phyloP scores from a whole-genome alignment of 2,797 vertebrate species.

The Pseudocheirus occidentalis region DNA sequence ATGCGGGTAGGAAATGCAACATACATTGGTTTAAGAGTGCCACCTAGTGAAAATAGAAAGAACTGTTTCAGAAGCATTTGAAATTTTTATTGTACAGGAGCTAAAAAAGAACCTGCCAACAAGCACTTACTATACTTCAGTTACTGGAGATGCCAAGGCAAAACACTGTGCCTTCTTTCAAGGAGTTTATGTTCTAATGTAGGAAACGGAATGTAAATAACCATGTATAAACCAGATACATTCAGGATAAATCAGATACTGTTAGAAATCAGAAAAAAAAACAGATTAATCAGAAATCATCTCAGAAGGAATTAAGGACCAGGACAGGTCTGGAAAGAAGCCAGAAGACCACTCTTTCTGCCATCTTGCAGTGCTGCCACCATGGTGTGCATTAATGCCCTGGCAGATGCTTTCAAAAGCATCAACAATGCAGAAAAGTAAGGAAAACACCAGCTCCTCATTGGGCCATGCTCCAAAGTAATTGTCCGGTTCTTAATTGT shows the following conservation, averaged over 20 bases:
- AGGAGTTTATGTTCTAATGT: background rate
- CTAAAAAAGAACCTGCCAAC: background rate
- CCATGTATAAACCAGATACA: background rate
- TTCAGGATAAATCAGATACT: background rate
- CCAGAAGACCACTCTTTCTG: background rate
- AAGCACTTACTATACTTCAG: background rate
- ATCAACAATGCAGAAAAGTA: no score
- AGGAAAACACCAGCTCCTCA: no score
- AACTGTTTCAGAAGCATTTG: slow-evolving; percentile 25
- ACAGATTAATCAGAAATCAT: background rate
- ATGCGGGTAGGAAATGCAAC: background rate
- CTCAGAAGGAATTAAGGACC: background rate
- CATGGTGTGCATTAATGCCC: no score
- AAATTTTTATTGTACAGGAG: background rate
- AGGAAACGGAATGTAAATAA: background rate
- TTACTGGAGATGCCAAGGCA: background rate
- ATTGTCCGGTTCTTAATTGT: no score
- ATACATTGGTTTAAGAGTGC: slow-evolving; percentile 70
- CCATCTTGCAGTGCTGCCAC: no score
- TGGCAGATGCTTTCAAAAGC: no score
- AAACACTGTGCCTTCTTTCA: background rate
- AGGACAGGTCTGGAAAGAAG: background rate
- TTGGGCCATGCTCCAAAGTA: no score
- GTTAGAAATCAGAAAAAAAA: background rate
- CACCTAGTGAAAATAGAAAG: slow-evolving; percentile 78